Conservation (phyloP, 1,140 invertebrate species). For the Drosophila nikananu region DNA sequence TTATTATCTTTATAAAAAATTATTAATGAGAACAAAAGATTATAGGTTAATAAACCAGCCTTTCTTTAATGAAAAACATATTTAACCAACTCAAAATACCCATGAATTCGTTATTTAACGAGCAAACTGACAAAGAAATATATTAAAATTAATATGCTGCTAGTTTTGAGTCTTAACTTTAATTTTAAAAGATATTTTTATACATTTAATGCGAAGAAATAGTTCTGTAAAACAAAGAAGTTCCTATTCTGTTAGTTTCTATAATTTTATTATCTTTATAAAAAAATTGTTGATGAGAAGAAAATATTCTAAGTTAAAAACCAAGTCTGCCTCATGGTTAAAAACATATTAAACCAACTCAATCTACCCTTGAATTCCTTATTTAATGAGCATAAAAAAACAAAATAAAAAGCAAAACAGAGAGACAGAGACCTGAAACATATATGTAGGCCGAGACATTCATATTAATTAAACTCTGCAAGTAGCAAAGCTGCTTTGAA, state of each 20-base stretch:
- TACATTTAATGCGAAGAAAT: neutral
- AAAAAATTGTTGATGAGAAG: neutral
- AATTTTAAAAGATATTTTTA: neutral
- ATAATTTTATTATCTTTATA: neutral
- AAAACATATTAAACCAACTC: neutral
- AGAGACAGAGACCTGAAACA: conserved; percentile 5
- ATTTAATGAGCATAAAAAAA: conserved; percentile 15
- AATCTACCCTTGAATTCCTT: neutral
- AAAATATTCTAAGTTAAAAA: neutral
- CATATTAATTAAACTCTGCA: conserved; percentile 47
- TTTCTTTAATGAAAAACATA: neutral
- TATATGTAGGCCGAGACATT: conserved; percentile 32
- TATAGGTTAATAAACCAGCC: neutral
- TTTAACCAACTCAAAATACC: neutral
- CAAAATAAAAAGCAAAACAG: conserved; percentile 26
- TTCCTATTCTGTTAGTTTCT: neutral
- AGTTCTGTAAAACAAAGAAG: neutral
- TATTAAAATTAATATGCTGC: neutral
- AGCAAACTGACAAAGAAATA: neutral
- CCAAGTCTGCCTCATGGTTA: too few species aligned
- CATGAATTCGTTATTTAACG: conserved; percentile 8
- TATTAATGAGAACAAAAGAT: neutral
- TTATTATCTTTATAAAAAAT: neutral
- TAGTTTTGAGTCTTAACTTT: neutral
- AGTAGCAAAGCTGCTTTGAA: conserved; percentile 27